Percentiles rank a stretch among this genome's conserved stretches.
phyloP scores from a whole-genome alignment of 1,140 invertebrate species.

The Drosophila bipectinata region DNA sequence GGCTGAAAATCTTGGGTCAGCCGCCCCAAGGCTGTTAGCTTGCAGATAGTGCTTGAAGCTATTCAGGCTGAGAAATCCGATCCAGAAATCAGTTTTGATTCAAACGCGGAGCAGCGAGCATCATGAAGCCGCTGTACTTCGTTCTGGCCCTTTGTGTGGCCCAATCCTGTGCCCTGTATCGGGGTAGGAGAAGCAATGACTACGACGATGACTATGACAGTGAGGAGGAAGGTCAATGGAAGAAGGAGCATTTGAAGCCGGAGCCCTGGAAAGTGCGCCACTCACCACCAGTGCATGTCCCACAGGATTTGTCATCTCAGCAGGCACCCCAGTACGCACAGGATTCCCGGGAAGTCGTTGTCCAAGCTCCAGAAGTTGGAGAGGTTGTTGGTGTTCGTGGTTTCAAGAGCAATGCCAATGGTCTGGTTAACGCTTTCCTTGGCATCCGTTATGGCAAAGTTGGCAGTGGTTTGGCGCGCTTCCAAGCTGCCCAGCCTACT shows the following conservation, averaged over 20 bases:
- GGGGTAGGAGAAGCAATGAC: conserved; percentile 8
- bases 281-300: background rate
- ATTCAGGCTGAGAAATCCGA: conserved; percentile 47
- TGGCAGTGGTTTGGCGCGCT: conserved; percentile 58
- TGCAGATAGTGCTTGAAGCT: conserved; percentile 48
- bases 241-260: conserved; percentile 40
- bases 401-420: conserved; percentile 51
- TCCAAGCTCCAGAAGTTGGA: conserved; percentile 63
- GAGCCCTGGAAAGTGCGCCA: conserved; percentile 34
- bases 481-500: conserved; percentile 51
- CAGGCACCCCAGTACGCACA: background rate
- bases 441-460: conserved; percentile 71
- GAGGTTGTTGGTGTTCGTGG: conserved; percentile 44
- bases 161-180: conserved; percentile 18
- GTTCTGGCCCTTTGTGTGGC: conserved; percentile 35
- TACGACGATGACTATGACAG: conserved; percentile 27
- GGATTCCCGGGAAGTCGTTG: background rate
- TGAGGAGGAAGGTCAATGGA: conserved; percentile 21
- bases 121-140: conserved; percentile 55
- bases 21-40: conserved; percentile 32
- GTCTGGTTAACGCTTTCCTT: conserved; percentile 66
- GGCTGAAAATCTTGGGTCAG: conserved; percentile 12
- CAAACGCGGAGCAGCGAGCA: conserved; percentile 48
- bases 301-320: background rate
- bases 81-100: conserved; percentile 62